These are phyloP conservation scores for Mechanitis mazaeus DNA, from an alignment of 2,888 invertebrate genomes.

Conservation along the genomic window DNA sequence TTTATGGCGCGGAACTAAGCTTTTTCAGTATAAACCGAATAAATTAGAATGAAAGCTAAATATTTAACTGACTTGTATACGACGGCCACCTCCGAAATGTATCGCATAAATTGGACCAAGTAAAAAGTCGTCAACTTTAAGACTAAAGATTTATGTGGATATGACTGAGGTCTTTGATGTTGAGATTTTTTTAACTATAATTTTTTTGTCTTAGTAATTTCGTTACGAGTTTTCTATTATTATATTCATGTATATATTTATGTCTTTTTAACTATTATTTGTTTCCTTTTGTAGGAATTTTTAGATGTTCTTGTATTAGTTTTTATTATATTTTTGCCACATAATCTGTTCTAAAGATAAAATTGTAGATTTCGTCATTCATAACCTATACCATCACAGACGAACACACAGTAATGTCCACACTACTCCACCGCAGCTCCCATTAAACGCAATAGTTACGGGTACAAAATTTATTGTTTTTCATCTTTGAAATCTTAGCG, in stretches of 20 bases:
- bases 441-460: constrained; percentile 74
- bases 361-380: no score
- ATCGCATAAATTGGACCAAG: constrained; percentile 69
- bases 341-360: no score
- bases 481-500: constrained; percentile 77
- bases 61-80: constrained; percentile 70
- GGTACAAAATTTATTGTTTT: constrained; percentile 75
- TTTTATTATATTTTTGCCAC: no score
- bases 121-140: constrained; percentile 67
- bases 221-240: no score
- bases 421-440: constrained; percentile 38
- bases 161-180: constrained; percentile 8
- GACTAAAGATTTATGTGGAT: constrained; percentile 27
- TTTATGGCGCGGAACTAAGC: constrained; percentile 58
- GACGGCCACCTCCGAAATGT: constrained; percentile 66
- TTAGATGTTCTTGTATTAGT: no score
- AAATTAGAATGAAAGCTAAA: constrained; percentile 67
- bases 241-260: no score
- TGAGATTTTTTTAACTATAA: no score
- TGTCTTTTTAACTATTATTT: no score
- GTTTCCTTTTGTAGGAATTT: no score
- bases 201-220: no score
- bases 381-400: neutral
- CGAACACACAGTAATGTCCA: constrained; percentile 38
- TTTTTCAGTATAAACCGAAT: constrained; percentile 61